Base-by-base conservation (phyloP, 2,113 vertebrate genomes). In the Saccopteryx leptura region DNA sequence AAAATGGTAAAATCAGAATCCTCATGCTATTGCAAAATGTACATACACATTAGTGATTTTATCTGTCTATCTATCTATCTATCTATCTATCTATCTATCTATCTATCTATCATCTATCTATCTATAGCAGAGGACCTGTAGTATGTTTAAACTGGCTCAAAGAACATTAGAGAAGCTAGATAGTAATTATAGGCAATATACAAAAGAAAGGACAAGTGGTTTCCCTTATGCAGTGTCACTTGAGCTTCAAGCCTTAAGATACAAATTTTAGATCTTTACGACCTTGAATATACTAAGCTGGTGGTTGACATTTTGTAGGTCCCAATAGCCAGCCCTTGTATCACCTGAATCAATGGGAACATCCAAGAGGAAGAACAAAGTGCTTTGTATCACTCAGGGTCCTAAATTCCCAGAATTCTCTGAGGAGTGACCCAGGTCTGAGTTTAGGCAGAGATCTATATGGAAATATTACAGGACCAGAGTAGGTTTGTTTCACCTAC, bases 21-120 rank as follows among this genome's bases (percentile, higher is more conserved):
- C 46, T 76, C 9, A 54, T 46, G 48, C 28, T 93, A 90, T 86
- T 76, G 39, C 50, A 95, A 90, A 94, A 65, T 80, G n/a, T 84
- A 50, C 7, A 78, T 84, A 50, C 7, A 78, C 3, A 50, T 63
- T 9, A 48, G 80, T 88, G 24, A 33, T 60, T 58, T 74, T 78
- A 31, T 28, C 61, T 74, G 9, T 75, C n/a, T 61, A 74, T 92
- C 68, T 63, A 61, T 13, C 84, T 94, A 88, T 71, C 60, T 46
- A 54, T 65, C 17, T 71, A 28, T 72, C 31, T 60, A 78, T 89
- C 66, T 15, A 61, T 33, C 60, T 76, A 31, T 28, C 50, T 74
- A 24, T 61, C 23, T 61, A 87, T 89, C 60, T 48, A 61, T 15
- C 65, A 87, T 89, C 60, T 48, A 61, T 15, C 65, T 95, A 76